Evolutionary conservation across 2,797 vertebrate species (phyloP), one percentile per base, ranked within the genome.

Genomic region (Glyptemys insculpta): DNA sequence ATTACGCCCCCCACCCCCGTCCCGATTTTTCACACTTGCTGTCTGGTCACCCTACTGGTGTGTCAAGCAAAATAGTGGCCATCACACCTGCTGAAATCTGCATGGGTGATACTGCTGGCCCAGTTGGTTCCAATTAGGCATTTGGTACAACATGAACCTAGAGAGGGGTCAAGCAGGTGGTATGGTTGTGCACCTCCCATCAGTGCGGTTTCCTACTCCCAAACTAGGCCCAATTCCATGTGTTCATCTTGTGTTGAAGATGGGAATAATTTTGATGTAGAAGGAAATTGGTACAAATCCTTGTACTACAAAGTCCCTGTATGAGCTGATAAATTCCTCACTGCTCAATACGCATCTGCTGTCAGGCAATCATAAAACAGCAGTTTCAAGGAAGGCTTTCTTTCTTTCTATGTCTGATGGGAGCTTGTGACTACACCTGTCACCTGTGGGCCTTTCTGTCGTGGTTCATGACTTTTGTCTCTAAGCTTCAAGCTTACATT

Each of bases 171-270:
- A 80, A 78, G 14, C 12, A 2, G 44, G 21, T 21, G 7, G 1
- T 0, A 1, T 79, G 41, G 19, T 3, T 0, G 1, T 16, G 0
- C 27, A 27, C 44, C n/a, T 23, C 10, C 8, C 5, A 37, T 37
- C 65, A n/a, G 34, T 65, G 34, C 56, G 85, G 37, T 68, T 25
- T 12, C 41, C 44, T 62, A 34, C 16, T n/a, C 62, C 34, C 34
- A 37, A 21, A 29, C 74, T 47, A 76, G 41, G 44, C 41, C 44
- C 29, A 16, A 47, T 76, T 47, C 44, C 27, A 29, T 47, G 23
- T 76, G 44, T 47, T 76, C 44, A 29, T 47, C 27, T 76, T 47
- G 44, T 76, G 44, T 47, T 27, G 12, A 47, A 47, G 41, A 29
- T 44, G 23, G 65, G 16, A 68, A 68, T 68, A 9, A 68, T 68